Percentiles rank a stretch among this genome's conserved stretches.
These are phyloP conservation scores for Sebastes kiyomatsui DNA, from an alignment of 2,797 vertebrate genomes.

Conservation along the genomic window DNA sequence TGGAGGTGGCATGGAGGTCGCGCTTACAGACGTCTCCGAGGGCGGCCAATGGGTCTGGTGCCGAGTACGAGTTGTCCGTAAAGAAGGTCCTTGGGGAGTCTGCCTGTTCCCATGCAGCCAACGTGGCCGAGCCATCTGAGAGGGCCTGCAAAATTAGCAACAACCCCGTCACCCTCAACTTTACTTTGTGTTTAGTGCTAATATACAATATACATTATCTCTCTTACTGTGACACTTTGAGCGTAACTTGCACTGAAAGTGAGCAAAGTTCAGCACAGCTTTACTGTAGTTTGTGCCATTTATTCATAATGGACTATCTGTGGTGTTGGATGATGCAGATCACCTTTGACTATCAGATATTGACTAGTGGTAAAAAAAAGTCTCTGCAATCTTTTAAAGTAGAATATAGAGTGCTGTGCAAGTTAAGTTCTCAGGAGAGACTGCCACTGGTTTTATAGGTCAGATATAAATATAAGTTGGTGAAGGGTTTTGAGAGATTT, in stretches of 20 bases:
- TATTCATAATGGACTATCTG: not conserved
- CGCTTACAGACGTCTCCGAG: too few species aligned
- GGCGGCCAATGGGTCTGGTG: too few species aligned
- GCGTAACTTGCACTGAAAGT: not conserved
- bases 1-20: too few species aligned
- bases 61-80: too few species aligned
- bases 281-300: not conserved
- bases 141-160: not conserved
- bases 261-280: not conserved
- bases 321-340: not conserved
- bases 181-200: not conserved
- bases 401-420: not conserved
- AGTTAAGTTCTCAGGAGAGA: not conserved
- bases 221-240: not conserved
- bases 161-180: not conserved
- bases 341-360: not conserved
- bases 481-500: constrained; percentile 40
- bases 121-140: too few species aligned
- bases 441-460: constrained; percentile 42
- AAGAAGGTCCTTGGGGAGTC: too few species aligned
- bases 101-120: too few species aligned
- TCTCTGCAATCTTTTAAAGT: not conserved
- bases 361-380: not conserved
- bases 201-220: not conserved
- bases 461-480: constrained; percentile 56